Conservation (phyloP, 2,113 vertebrate species). For the Hassar affinis region DNA sequence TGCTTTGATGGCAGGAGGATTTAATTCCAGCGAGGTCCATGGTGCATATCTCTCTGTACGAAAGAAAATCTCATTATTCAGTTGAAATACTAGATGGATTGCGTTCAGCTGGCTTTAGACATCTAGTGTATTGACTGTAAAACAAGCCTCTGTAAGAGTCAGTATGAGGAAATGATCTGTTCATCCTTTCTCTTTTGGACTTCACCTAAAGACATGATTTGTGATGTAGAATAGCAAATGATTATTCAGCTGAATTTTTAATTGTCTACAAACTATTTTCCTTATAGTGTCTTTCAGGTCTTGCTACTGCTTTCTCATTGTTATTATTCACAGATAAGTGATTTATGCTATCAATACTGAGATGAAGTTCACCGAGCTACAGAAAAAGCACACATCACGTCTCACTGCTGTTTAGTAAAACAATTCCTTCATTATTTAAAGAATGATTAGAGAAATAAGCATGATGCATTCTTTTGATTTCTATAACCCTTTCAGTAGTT, state of each 20-base stretch:
- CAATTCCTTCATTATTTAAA: neutral
- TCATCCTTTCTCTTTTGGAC: neutral
- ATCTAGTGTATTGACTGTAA: neutral
- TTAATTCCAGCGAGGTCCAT: neutral
- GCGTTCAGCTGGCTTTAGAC: neutral
- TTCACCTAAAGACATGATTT: neutral
- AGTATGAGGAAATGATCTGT: neutral
- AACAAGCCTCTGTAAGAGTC: neutral
- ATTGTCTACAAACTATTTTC: neutral
- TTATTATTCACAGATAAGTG: neutral
- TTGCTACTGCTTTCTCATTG: neutral
- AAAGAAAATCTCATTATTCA: conserved; percentile 21
- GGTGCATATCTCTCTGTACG: neutral
- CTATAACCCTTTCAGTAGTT: neutral
- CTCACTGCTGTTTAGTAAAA: neutral
- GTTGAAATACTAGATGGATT: neutral
- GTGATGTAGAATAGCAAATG: neutral
- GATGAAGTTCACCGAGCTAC: neutral
- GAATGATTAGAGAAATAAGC: neutral
- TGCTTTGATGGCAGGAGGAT: neutral
- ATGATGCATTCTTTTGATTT: neutral
- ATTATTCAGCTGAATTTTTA: neutral
- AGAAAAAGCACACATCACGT: neutral
- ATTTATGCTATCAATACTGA: neutral
- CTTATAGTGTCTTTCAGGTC: neutral